Base-by-base conservation (phyloP, 1,140 invertebrate genomes). In the Nixonia krombeini region DNA sequence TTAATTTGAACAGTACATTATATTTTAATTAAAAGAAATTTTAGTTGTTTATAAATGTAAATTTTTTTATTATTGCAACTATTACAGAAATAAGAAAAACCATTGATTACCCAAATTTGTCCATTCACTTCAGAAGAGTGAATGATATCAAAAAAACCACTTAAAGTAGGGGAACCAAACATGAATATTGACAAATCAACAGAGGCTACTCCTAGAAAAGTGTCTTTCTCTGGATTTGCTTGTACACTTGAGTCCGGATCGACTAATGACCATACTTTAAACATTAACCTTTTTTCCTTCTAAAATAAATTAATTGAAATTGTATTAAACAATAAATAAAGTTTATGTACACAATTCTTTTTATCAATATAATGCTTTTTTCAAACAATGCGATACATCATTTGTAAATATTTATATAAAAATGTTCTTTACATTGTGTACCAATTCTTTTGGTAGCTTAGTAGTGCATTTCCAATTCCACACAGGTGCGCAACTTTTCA, bases 141-240 rank as follows among this genome's bases (percentile, higher is more conserved):
- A 2, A 89, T 85, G 37, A 90, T 88, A 71, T 89, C 88, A 72
- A 89, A 90, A 87, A 88, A 89, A 8, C 89, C 89, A 40, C 85
- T 86, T 31, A 89, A 76, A 40, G 79, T 80, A 13, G 87, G 81
- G 65, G 87, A 82, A 9, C 87, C 87, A 31, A 79, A 74, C 2
- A 82, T 52, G n/a, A 89, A 72, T 21, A 85, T 79, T 8, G 85
- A 88, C 23, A 90, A 78, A 83, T 90, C 88, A 21, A 90, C 73
- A 10, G 88, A 85, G 16, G 88, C 84, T 72, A 90, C 89, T 13
- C 89, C 89, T 31, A 90, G 82, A 0, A 90, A 86, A 10, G 77
- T 70, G 37, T 85, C 83, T 52, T 62, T 80, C 16, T 78, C 73
- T 12, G 75, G 64, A 50, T 83, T 73, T 21, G 78, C 62, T 51